A percentile compares a stretch with the other conserved stretches of the same genome.
Evolutionary conservation across 2,797 vertebrate species (phyloP).

Genomic region (Rhinatrema bivittatum): DNA sequence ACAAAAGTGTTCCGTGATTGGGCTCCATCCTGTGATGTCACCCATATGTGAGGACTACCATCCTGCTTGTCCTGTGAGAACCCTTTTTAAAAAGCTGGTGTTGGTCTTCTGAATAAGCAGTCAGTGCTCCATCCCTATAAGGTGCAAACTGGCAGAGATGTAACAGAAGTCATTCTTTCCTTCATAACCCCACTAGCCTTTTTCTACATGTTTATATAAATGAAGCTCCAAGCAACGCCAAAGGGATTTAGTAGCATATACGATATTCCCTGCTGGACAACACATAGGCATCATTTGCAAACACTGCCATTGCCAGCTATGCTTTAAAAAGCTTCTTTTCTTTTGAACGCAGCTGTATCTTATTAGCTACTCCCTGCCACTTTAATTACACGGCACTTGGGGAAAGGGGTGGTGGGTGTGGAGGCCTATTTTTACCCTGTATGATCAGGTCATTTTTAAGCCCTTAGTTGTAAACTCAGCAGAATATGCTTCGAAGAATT

Average conservation of each 20-base stretch:
- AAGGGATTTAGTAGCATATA: slow-evolving; percentile 36
- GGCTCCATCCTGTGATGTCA: too few species aligned
- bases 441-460: neutral
- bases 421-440: slow-evolving; percentile 23
- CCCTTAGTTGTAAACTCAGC: slow-evolving; percentile 13
- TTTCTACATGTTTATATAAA: too few species aligned
- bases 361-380: slow-evolving; percentile 27
- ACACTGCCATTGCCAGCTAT: slow-evolving; percentile 23
- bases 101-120: too few species aligned
- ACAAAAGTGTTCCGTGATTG: too few species aligned
- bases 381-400: neutral
- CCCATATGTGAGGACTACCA: too few species aligned
- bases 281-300: slow-evolving; percentile 46
- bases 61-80: too few species aligned
- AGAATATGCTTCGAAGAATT: slow-evolving; percentile 6
- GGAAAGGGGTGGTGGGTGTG: too few species aligned
- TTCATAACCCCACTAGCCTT: too few species aligned
- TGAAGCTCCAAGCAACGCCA: slow-evolving; percentile 27
- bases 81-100: too few species aligned
- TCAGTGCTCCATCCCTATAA: too few species aligned
- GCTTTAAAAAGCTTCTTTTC: slow-evolving; percentile 29
- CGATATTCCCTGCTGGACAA: slow-evolving; percentile 34
- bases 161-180: too few species aligned
- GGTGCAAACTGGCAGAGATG: too few species aligned
- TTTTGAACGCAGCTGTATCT: slow-evolving; percentile 40